Percentiles rank a stretch among this genome's conserved stretches.
phyloP scores from a whole-genome alignment of 2,797 vertebrate species.

The Diplodus puntazzo region DNA sequence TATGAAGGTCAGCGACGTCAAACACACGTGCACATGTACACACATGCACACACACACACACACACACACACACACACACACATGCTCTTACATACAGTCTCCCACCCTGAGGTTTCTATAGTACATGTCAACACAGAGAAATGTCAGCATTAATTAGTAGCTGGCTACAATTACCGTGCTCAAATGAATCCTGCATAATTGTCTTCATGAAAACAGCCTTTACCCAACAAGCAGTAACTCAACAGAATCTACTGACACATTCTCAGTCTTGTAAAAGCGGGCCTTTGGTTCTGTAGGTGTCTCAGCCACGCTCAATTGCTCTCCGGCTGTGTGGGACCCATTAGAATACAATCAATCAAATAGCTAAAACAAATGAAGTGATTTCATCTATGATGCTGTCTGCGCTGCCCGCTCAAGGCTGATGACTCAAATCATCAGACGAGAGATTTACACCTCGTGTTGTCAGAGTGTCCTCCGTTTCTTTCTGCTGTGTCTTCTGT shows the following conservation, averaged over 20 bases:
- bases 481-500: background rate
- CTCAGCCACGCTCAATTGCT: conserved; percentile 1
- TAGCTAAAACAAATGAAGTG: conserved; percentile 10
- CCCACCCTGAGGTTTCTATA: conserved; percentile 6
- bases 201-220: conserved; percentile 23
- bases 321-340: conserved; percentile 15
- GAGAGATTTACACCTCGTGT: background rate
- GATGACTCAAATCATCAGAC: conserved; percentile 1
- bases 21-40: background rate
- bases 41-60: background rate
- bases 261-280: conserved; percentile 23
- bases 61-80: background rate
- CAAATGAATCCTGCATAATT: conserved; percentile 24
- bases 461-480: background rate
- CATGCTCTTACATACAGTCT: background rate
- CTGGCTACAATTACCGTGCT: conserved; percentile 13
- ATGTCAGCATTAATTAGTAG: conserved; percentile 44
- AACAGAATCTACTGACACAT: conserved; percentile 4
- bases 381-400: background rate
- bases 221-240: conserved; percentile 13
- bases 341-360: conserved; percentile 20
- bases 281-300: background rate
- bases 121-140: conserved; percentile 7
- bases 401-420: background rate
- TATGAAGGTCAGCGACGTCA: conserved; percentile 79